phyloP scores from a whole-genome alignment of 2,113 vertebrate genomes.

The Crotalus horridus region DNA sequence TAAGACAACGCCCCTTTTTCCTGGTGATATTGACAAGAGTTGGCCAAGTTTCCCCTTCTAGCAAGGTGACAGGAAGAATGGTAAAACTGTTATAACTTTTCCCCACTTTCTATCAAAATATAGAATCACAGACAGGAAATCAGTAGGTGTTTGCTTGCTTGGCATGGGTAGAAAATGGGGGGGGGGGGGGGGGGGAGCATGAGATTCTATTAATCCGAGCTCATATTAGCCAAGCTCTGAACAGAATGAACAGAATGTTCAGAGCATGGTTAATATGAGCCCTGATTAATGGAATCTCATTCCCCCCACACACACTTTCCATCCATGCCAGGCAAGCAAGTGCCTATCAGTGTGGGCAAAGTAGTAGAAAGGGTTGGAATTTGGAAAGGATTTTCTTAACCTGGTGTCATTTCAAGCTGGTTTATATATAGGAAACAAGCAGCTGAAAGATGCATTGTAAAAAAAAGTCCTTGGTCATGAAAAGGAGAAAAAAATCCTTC shows the following conservation, averaged over 20 bases:
- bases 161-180: neutral
- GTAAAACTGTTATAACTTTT: neutral
- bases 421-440: neutral
- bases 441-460: neutral
- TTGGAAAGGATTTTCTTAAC: neutral
- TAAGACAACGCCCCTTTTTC: too few species aligned
- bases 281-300: too few species aligned
- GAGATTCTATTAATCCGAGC: neutral
- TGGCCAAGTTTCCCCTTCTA: neutral
- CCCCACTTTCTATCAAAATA: neutral
- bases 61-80: neutral
- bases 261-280: too few species aligned
- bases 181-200: neutral
- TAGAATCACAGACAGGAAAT: neutral
- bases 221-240: neutral
- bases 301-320: too few species aligned
- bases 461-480: neutral
- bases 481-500: neutral
- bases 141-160: neutral
- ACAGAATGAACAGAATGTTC: neutral
- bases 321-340: too few species aligned
- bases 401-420: neutral
- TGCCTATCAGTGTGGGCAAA: neutral
- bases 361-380: neutral
- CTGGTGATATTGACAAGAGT: neutral